A percentile compares a stretch with the other conserved stretches of the same genome.
phyloP scores from a whole-genome alignment of 2,888 invertebrate genomes.

The Temnothorax rugatulus region DNA sequence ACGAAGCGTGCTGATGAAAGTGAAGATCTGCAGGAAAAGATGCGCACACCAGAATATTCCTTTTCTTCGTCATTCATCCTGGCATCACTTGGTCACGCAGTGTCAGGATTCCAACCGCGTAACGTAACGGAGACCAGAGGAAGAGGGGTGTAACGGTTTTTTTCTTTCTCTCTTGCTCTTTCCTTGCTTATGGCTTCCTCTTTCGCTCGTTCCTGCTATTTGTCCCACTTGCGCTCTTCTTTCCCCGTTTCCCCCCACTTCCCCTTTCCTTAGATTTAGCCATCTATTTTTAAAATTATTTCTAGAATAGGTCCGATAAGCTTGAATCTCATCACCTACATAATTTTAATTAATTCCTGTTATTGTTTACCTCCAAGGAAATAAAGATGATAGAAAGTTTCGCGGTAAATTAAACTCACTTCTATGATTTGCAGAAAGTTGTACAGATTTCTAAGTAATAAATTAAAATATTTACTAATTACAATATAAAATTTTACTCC shows the following conservation, averaged over 20 bases:
- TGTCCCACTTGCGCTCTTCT: constrained; percentile 77
- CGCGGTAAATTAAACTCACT: not conserved
- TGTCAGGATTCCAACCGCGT: constrained; percentile 80
- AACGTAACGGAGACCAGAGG: constrained; percentile 79
- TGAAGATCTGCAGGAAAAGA: constrained; percentile 53
- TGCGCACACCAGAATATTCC: constrained; percentile 67
- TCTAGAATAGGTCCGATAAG: not conserved
- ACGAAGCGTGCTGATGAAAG: constrained; percentile 56
- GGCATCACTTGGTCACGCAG: constrained; percentile 75
- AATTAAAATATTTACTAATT: constrained; percentile 8
- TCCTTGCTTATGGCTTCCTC: constrained; percentile 36
- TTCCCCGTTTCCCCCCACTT: not conserved
- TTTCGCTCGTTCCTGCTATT: constrained; percentile 44
- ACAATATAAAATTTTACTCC: not conserved
- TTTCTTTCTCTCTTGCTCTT: constrained; percentile 69
- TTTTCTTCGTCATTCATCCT: constrained; percentile 78
- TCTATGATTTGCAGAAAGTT: not conserved
- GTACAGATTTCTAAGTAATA: not conserved
- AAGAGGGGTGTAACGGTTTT: constrained; percentile 81
- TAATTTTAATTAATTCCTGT: constrained; percentile 2
- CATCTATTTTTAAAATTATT: not conserved
- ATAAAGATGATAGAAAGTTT: not conserved
- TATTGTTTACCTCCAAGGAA: not conserved
- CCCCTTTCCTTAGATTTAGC: not conserved
- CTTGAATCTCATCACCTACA: constrained; percentile 14